Percentiles rank a stretch among this genome's conserved stretches.
Conservation (phyloP, 2,113 vertebrate species). For the Pontoporia blainvillei region DNA sequence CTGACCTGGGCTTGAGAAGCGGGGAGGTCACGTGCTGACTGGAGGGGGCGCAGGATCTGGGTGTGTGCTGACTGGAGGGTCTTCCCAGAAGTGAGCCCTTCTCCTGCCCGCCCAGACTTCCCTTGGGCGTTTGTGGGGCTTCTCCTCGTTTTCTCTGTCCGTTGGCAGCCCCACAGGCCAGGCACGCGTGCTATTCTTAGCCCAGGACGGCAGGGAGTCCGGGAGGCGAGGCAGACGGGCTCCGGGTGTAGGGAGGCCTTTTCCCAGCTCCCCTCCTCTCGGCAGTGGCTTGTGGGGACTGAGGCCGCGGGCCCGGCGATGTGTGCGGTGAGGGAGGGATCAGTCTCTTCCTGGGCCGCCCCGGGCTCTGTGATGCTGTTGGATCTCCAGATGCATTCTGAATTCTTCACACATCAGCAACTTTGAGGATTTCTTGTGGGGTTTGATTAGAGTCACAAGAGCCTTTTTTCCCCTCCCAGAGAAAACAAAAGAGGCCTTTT, state of each 20-base stretch:
- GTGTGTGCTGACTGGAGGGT: accelerated
- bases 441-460: not conserved
- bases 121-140: not conserved
- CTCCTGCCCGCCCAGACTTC: not conserved
- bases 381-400: not conserved
- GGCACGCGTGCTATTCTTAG: not conserved
- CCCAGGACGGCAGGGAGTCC: not conserved
- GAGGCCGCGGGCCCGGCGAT: not conserved
- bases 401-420: not conserved
- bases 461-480: not conserved
- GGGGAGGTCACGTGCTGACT: not conserved
- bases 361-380: not conserved
- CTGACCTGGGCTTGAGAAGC: not conserved
- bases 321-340: no score
- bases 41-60: not conserved
- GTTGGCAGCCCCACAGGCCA: not conserved
- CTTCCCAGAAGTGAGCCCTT: not conserved
- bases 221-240: not conserved
- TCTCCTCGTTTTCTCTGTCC: not conserved
- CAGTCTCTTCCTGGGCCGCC: not conserved
- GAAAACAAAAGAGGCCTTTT: not conserved
- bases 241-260: accelerated
- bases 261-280: not conserved
- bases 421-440: not conserved
- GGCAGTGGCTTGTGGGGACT: not conserved